Conservation (phyloP, 2,113 vertebrate genomes). For the Hyaena hyaena region DNA sequence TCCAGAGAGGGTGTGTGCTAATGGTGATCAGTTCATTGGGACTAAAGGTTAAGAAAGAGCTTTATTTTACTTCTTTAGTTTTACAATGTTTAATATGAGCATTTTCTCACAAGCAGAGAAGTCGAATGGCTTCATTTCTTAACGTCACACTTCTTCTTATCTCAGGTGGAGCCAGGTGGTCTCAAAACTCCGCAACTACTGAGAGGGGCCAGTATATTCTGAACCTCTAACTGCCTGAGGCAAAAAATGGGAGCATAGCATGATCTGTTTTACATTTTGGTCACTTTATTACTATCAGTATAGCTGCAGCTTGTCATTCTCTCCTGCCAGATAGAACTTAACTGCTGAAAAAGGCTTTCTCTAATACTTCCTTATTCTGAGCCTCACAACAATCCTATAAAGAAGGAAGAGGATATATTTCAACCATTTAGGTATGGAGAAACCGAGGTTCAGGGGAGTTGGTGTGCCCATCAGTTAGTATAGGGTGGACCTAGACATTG, state of each 20-base stretch:
- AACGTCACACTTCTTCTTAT: neutral
- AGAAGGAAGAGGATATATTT: neutral
- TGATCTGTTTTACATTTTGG: neutral
- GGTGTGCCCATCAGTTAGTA: neutral
- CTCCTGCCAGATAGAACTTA: neutral
- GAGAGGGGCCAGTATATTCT: neutral
- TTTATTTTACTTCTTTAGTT: conserved; percentile 19
- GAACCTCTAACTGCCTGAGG: neutral
- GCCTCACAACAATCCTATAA: neutral
- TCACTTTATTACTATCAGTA: neutral
- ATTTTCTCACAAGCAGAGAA: neutral
- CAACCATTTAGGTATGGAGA: neutral
- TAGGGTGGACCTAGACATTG: neutral
- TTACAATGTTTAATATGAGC: conserved; percentile 7
- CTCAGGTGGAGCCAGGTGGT: neutral
- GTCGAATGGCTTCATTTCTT: neutral
- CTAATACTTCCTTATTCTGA: neutral
- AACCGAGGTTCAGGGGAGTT: neutral
- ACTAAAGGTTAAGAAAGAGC: neutral
- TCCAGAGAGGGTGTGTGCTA: neutral
- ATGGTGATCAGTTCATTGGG: neutral
- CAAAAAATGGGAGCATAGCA: neutral
- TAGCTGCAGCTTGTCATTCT: neutral
- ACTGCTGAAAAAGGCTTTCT: neutral
- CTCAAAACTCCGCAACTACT: neutral